Evolutionary conservation across 2,113 vertebrate genomes (phyloP), one percentile per base, ranked within the genome.

Genomic region (Spea multiplicata): DNA sequence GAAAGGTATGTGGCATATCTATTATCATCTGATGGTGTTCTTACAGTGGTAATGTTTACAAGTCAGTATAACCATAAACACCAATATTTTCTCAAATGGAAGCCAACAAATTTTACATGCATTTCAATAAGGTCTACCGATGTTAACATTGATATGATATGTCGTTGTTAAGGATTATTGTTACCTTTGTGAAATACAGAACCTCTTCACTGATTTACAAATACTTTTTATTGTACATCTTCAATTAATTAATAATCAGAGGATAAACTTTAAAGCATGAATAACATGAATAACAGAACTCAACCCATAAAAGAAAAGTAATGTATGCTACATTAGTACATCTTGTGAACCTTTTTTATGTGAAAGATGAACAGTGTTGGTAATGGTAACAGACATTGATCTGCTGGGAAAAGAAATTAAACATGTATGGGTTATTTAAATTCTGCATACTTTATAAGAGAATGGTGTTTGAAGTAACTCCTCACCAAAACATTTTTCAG

Each of bases 351-450:
- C 77, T 73, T 80, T n/a, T 79, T 80, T 30, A 80, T 67, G 62
- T 73, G 44, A 73, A 59, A 73, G 71, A 80, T 80, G 16, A 80
- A 80, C 71, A 46, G 46, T 73, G 55, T 59, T 73, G 44, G 52
- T 73, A 73, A 80, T 73, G 13, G 44, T 61, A 73, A 73, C 65
- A 73, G 77, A 73, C 71, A 80, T 13, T 52, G 65, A 73, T 80
- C 71, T 67, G 46, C n/a, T 44, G 71, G 64, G 71, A 73, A 72
- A 50, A 66, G 9, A 59, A 61, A 80, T 80, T 73, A 80, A 80
- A 80, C n/a, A 80, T 80, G 71, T 80, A 80, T 79, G 70, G 71
- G 71, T 80, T 73, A 73, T 80, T 80, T 49, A 59, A 80, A 80
- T 80, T 68, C 71, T 59, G 64, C 65, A 80, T 67, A 59, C 64